phyloP scores from a whole-genome alignment of 2,888 invertebrate species.

The Baronia brevicornis region DNA sequence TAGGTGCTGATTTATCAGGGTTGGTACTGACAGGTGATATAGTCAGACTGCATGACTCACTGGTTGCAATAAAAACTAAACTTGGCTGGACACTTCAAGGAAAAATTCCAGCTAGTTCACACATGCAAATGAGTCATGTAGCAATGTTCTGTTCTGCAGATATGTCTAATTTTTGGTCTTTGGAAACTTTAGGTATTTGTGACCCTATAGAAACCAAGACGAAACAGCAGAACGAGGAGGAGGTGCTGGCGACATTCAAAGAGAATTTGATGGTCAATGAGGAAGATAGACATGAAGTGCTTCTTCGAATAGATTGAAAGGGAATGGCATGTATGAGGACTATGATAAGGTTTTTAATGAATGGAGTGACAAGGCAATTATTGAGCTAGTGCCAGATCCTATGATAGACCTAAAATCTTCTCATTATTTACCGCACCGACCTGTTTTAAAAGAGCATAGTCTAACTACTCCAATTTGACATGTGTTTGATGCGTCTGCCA shows the following conservation, averaged over 20 bases:
- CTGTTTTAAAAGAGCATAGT: constrained; percentile 1
- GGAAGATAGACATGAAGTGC: constrained; percentile 9
- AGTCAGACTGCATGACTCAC: constrained; percentile 1
- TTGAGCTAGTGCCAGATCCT: background rate
- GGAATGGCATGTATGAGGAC: background rate
- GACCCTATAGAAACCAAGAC: constrained; percentile 9
- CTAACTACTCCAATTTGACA: background rate
- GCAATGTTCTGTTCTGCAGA: background rate
- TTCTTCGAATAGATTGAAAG: background rate
- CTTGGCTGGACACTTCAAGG: constrained; percentile 10
- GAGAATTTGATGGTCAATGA: background rate
- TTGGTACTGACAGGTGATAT: background rate
- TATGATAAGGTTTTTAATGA: background rate
- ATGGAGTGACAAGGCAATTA: background rate
- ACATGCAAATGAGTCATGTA: background rate
- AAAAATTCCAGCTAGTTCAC: constrained; percentile 2
- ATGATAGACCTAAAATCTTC: background rate
- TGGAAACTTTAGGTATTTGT: constrained; percentile 10
- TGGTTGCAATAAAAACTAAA: constrained; percentile 8
- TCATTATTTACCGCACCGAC: background rate
- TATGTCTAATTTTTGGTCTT: constrained; percentile 8
- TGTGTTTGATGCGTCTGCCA: constrained; percentile 1
- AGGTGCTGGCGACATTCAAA: constrained; percentile 5
- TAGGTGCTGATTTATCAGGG: constrained; percentile 2
- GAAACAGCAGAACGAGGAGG: constrained; percentile 1